Base-by-base conservation (phyloP, 2,113 vertebrate genomes). In the Axis porcinus region DNA sequence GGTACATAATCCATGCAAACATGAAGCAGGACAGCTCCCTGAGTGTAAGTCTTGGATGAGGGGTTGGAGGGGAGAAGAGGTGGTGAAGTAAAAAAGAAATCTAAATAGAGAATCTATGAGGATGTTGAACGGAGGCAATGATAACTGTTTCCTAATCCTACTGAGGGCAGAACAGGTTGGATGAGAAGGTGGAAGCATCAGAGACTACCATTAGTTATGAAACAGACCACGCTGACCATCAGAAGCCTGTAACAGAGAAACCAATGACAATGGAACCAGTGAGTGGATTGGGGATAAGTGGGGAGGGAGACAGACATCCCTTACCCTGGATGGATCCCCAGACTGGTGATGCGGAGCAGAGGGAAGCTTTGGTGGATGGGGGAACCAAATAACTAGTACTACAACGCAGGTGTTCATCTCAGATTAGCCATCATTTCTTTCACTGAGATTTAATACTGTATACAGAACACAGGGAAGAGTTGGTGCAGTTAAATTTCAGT, bases 91-190 rank as follows among this genome's bases (percentile, higher is more conserved):
- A 9, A 86, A 13, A n/a, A 67, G 25, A 95, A 70, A 23, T 94
- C 33, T 81, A 64, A 79, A 55, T 3, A 76, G 55, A 96, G n/a
- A 82, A 33, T 96, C 84, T 78, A 4, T 85, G 55, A 62, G 67
- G 36, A 62, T 86, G 28, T 40, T 96, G 74, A 50, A 47, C 6
- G 4, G 50, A 90, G 45, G 54, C 67, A 52, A 33, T 55, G 52
- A 47, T 94, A 95, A 97, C 57, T 97, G 58, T 96, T 98, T 98
- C 45, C 58, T 78, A 89, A 94, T 93, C 81, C 67, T 86, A 21
- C 45, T 16, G 97, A 97, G 96, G 57, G 45, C 89, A 98, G 98
- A 89, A 67, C 86, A 92, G 10, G 10, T 36, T 89, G 85, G 33
- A 93, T 50, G 52, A 92, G 5, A 54, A 97, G 30, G 57, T 11